Conservation (phyloP, 1,140 invertebrate genomes). For the Elysia chlorotica region DNA sequence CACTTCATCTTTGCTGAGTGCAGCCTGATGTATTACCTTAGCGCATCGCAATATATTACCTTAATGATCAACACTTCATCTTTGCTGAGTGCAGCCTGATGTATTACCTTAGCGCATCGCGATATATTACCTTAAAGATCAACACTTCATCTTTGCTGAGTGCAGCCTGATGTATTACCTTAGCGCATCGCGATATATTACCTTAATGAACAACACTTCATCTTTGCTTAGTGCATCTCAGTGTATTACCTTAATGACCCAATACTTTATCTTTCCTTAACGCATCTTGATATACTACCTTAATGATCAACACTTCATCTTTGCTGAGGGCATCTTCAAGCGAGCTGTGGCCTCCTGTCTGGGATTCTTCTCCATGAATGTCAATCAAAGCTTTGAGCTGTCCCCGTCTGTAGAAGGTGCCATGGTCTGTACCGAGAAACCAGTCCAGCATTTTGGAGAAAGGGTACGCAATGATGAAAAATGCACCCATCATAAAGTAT, state of each 20-base stretch:
- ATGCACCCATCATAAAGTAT: conserved; percentile 53
- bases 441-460: conserved; percentile 57
- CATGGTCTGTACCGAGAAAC: conserved; percentile 49
- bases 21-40: conserved; percentile 34
- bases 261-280: too few species aligned
- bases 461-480: conserved; percentile 56
- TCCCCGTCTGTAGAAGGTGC: conserved; percentile 49
- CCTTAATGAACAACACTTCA: too few species aligned
- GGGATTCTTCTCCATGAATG: conserved; percentile 35
- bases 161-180: conserved; percentile 32
- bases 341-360: conserved; percentile 20
- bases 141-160: conserved; percentile 51
- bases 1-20: conserved; percentile 50
- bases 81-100: conserved; percentile 36
- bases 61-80: conserved; percentile 57
- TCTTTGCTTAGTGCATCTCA: too few species aligned
- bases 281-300: too few species aligned
- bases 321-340: conserved; percentile 35
- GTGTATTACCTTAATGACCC: too few species aligned
- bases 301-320: conserved; percentile 56
- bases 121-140: conserved; percentile 52
- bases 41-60: too few species aligned
- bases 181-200: too few species aligned
- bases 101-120: too few species aligned
- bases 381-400: conserved; percentile 52